Evolutionary conservation across 2,113 vertebrate genomes (phyloP), one percentile per base, ranked within the genome.

Genomic region (Meleagris gallopavo): DNA sequence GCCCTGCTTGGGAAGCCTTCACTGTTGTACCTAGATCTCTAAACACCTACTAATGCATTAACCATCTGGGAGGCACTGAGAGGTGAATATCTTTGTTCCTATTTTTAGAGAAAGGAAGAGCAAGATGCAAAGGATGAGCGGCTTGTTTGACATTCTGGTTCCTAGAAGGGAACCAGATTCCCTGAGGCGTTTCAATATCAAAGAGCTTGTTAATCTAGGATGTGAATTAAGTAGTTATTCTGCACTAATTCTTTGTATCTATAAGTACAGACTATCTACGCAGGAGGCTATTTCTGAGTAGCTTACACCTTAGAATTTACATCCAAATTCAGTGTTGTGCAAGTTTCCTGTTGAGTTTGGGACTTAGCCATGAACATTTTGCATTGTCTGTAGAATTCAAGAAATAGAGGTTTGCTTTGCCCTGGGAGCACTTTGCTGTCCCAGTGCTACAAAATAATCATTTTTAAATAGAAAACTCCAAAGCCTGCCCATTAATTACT

Each of bases 301-400:
- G 46, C 46, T 89, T 89, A 45, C 16, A 13, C 22, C 21, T 78
- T 66, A 70, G 7, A 66, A 20, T 34, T 85, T 73, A 0, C 24
- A 46, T 32, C 29, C 0, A 1, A 71, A 38, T 61, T 70, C 3
- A 9, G 54, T 38, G 65, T 24, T 83, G 58, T 0, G 0, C 43
- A 52, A 13, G 14, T 80, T 81, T 87, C 41, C 48, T 70, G 30
- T 18, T 50, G 83, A 20, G 4, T 60, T 78, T 83, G 38, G 45
- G 46, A 19, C 55, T 85, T 19, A 41, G 71, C 65, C 8, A 3
- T 32, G 67, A 88, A 76, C 0, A 0, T 17, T 78, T 80, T 60
- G 22, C 2, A 1, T 66, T 91, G 22, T 65, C 74, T 61, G 10
- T 32, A 34, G 25, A 29, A 46, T n/a, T 64, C 34, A 58, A 60